A percentile compares a stretch with the other conserved stretches of the same genome.
phyloP scores from a whole-genome alignment of 2,113 vertebrate species.

The Odontesthes bonariensis region DNA sequence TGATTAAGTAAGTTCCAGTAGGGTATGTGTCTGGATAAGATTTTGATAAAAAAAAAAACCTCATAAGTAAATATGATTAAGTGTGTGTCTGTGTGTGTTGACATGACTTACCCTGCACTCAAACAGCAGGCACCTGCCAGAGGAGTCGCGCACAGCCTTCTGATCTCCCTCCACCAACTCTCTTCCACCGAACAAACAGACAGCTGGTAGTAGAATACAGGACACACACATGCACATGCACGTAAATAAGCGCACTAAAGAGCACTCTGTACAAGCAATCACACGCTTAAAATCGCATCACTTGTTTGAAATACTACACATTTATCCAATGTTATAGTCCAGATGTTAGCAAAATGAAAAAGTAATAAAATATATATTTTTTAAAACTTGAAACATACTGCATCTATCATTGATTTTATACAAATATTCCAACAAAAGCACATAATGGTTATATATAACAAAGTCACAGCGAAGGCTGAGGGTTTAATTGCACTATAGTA shows the following conservation, averaged over 20 bases:
- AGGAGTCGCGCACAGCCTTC: conserved; percentile 88
- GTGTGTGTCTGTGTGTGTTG: conserved; percentile 6
- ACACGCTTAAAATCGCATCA: conserved; percentile 12
- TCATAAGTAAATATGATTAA: conserved; percentile 14
- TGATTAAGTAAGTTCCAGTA: conserved; percentile 17
- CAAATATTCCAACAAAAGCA: no score
- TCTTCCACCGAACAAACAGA: conserved; percentile 91
- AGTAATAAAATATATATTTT: no score
- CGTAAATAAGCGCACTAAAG: background rate
- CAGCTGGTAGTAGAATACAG: conserved; percentile 79
- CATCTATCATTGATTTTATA: no score
- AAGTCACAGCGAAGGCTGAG: no score
- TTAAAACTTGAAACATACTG: no score
- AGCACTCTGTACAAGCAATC: conserved; percentile 5
- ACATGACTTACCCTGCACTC: conserved; percentile 91
- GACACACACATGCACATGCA: conserved; percentile 22
- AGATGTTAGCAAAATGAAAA: background rate
- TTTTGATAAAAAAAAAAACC: conserved; percentile 13
- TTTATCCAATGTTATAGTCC: no score
- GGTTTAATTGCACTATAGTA: no score
- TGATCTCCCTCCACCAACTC: conserved; percentile 92
- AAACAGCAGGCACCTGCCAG: conserved; percentile 92
- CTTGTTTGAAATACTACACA: background rate
- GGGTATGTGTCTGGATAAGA: conserved; percentile 6
- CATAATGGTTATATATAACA: no score